Evolutionary conservation across 1,140 invertebrate species (phyloP).

Genomic region (Macrobrachium nipponense): DNA sequence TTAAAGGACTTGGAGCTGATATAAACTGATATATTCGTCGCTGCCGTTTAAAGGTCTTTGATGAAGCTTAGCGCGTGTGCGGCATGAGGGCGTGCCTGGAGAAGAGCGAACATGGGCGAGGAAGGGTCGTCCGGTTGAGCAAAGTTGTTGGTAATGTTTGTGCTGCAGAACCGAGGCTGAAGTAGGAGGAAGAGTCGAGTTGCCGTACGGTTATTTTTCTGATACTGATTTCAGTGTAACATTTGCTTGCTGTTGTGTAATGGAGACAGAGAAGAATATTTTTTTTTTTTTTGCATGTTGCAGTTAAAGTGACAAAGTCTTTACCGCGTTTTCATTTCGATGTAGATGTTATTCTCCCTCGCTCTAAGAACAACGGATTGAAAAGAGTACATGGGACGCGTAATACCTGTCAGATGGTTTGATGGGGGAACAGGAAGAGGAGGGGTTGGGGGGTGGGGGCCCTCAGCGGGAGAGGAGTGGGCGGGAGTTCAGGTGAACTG

Average conservation of each 20-base stretch:
- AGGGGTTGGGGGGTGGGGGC: conserved; percentile 17
- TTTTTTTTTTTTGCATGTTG: too few species aligned
- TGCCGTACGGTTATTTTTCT: conserved; percentile 28
- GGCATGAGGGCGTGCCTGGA: not conserved
- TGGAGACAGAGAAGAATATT: conserved; percentile 2
- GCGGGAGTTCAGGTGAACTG: conserved; percentile 39
- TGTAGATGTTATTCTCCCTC: too few species aligned
- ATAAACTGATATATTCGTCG: not conserved
- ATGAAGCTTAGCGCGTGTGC: not conserved
- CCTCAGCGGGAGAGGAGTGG: not conserved
- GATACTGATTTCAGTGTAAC: not conserved
- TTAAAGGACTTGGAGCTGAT: too few species aligned
- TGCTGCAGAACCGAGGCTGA: conserved; percentile 32
- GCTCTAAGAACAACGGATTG: not conserved
- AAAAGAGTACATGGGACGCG: conserved; percentile 14
- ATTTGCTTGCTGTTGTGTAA: not conserved
- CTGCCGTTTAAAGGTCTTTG: not conserved
- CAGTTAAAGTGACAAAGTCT: not conserved
- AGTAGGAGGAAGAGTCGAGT: conserved; percentile 19
- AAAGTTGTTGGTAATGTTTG: conserved; percentile 3
- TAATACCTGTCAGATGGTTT: conserved; percentile 26
- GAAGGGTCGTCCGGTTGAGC: too few species aligned
- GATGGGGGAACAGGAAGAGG: not conserved
- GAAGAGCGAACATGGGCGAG: not conserved
- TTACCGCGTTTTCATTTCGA: too few species aligned